Conservation (phyloP, 53 echinoderm and acorn worm species). For the Arbacia lixula region DNA sequence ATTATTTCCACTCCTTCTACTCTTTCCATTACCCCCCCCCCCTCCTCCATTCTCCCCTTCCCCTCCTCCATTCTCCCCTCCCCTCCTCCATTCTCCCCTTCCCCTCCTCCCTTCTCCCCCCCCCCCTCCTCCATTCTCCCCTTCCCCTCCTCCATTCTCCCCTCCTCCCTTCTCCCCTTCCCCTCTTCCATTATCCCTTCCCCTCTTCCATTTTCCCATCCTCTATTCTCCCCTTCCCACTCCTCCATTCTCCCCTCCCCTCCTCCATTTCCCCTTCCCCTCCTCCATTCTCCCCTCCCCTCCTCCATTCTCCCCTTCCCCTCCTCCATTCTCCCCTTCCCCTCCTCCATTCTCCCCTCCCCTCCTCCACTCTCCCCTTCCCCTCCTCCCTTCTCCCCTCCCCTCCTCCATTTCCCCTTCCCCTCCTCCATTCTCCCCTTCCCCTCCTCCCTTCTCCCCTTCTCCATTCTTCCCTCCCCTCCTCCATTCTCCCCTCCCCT, state of each 20-base stretch:
- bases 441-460: too few species aligned
- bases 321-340: slow-evolving; percentile 3
- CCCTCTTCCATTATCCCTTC: not conserved
- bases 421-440: not conserved
- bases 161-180: not conserved
- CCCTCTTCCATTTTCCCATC: not conserved
- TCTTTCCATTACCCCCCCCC: not conserved
- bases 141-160: slow-evolving; percentile 22
- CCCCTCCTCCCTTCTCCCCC: too few species aligned
- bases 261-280: too few species aligned
- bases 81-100: too few species aligned
- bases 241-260: not conserved
- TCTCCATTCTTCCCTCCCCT: too few species aligned
- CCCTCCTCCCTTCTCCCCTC: not conserved
- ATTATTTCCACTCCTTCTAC: not conserved
- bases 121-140: too few species aligned
- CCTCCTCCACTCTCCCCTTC: not conserved
- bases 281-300: too few species aligned
- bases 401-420: not conserved
- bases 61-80: not conserved
- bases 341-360: not conserved
- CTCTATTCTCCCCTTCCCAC: not conserved
- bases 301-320: too few species aligned
- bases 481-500: too few species aligned
- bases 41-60: not conserved